A percentile compares a stretch with the other conserved stretches of the same genome.
phyloP scores from a whole-genome alignment of 2,797 vertebrate genomes.

The Anguilla anguilla region DNA sequence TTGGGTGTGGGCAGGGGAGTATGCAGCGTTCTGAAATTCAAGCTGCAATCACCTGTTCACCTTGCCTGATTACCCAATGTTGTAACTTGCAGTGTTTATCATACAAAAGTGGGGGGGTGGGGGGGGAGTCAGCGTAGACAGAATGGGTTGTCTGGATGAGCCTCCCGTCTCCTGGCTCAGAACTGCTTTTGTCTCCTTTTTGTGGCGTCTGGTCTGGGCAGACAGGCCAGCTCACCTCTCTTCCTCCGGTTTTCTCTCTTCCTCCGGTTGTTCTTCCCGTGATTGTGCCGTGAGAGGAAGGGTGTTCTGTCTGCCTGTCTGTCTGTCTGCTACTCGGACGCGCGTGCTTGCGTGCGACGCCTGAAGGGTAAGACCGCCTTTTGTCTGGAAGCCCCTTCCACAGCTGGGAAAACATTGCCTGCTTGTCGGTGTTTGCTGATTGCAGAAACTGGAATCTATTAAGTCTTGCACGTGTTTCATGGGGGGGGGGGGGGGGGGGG shows the following conservation, averaged over 20 bases:
- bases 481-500: too few species aligned
- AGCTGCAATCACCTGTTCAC: background rate
- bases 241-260: background rate
- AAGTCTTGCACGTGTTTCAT: background rate
- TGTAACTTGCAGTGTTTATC: background rate
- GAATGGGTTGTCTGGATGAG: background rate
- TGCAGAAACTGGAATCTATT: background rate
- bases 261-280: conserved; percentile 12
- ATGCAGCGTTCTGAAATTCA: background rate
- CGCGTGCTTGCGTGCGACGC: too few species aligned
- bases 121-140: background rate
- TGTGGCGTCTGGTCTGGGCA: background rate
- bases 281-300: conserved; percentile 29
- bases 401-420: conserved; percentile 33
- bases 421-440: background rate
- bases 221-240: conserved; percentile 4
- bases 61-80: background rate
- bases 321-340: too few species aligned
- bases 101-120: too few species aligned
- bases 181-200: background rate
- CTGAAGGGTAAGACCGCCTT: conserved; percentile 20
- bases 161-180: background rate
- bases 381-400: background rate
- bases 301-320: background rate
- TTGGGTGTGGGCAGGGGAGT: background rate